Evolutionary conservation across 2,113 vertebrate species (phyloP).

Genomic region (Jaculus jaculus): DNA sequence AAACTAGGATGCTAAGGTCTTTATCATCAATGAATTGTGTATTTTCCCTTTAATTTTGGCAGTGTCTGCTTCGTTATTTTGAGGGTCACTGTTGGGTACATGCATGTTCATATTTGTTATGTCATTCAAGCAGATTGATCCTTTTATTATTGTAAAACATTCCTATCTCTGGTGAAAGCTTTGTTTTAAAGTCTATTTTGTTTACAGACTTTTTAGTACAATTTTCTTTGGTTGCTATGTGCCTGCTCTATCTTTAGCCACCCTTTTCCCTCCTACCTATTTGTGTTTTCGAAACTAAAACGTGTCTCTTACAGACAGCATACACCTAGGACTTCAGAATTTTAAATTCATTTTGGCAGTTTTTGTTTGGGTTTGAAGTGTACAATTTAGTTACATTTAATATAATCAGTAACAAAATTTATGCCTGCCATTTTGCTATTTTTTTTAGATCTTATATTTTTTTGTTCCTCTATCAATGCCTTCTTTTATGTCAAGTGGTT

Average conservation of each 20-base stretch:
- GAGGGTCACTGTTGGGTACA: not conserved
- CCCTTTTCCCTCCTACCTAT: not conserved
- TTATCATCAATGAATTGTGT: not conserved
- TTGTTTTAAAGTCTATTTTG: not conserved
- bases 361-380: constrained; percentile 10
- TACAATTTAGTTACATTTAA: not conserved
- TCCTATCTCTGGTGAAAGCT: not conserved
- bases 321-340: not conserved
- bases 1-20: not conserved
- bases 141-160: not conserved
- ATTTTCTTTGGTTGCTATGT: not conserved
- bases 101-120: not conserved
- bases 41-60: not conserved
- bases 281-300: constrained; percentile 31
- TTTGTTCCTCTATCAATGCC: not conserved
- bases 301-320: not conserved
- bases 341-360: not conserved
- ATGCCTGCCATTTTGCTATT: not conserved
- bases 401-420: not conserved
- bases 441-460: not conserved
- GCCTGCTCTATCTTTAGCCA: not conserved
- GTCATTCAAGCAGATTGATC: not conserved
- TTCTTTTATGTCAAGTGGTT: not conserved
- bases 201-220: not conserved
- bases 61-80: not conserved